A percentile compares a stretch with the other conserved stretches of the same genome.
Evolutionary conservation across 1,140 invertebrate species (phyloP).

Genomic region (Macrostomum lignano): DNA sequence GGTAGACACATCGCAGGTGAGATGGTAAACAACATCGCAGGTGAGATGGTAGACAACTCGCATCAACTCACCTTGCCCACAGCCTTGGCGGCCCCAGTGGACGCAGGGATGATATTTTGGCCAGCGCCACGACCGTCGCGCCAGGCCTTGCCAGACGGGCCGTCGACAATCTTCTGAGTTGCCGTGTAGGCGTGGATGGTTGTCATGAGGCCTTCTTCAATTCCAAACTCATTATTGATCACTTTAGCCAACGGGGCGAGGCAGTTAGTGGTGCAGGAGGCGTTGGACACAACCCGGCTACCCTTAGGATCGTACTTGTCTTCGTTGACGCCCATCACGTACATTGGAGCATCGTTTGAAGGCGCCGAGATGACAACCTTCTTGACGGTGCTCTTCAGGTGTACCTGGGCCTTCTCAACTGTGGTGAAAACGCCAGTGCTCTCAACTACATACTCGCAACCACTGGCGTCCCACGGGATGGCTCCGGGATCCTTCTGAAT

Average conservation of each 20-base stretch:
- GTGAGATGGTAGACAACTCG: too few relatives aligned
- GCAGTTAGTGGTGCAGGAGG: conserved; percentile 96
- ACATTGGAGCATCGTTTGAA: conserved; percentile 90
- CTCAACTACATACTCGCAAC: conserved; percentile 76
- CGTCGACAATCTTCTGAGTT: conserved; percentile 89
- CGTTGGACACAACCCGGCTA: conserved; percentile 33
- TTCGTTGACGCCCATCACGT: conserved; percentile 68
- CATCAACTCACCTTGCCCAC: conserved; percentile 62
- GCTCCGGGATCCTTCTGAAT: conserved; percentile 37
- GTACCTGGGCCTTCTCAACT: conserved; percentile 43
- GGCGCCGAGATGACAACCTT: conserved; percentile 93
- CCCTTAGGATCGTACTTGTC: conserved; percentile 28
- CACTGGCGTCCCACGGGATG: conserved; percentile 58
- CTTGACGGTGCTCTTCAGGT: conserved; percentile 36
- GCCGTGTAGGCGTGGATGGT: conserved; percentile 88
- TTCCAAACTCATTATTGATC: conserved; percentile 69
- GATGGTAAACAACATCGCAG: too few relatives aligned
- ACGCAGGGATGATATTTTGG: conserved; percentile 85
- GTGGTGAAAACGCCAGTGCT: conserved; percentile 90
- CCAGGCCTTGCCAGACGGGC: conserved; percentile 72
- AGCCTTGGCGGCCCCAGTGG: conserved; percentile 89
- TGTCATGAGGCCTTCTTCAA: conserved; percentile 86
- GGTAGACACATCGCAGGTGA: too few relatives aligned
- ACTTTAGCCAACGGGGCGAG: conserved; percentile 89
- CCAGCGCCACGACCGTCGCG: conserved; percentile 75